A percentile compares a stretch with the other conserved stretches of the same genome.
phyloP scores from a whole-genome alignment of 2,113 vertebrate species.

The Phaethon lepturus region DNA sequence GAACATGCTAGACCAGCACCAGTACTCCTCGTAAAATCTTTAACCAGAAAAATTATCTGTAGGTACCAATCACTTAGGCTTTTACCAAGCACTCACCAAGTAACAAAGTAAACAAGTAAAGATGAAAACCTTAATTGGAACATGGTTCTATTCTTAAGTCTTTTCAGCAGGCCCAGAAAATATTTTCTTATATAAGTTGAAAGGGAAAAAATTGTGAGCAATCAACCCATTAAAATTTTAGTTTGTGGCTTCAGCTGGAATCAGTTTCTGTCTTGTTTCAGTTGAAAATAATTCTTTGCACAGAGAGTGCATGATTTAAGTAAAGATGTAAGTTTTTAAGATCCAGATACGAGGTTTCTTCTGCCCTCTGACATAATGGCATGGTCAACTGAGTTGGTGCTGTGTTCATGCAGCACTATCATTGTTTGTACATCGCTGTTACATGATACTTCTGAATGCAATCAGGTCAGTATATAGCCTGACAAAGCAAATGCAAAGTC shows the following conservation, averaged over 20 bases:
- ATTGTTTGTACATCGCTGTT: neutral
- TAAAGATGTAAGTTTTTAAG: neutral
- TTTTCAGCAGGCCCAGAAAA: neutral
- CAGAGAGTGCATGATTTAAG: neutral
- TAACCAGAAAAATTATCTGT: neutral
- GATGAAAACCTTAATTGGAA: neutral
- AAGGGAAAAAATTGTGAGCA: neutral
- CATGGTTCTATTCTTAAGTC: neutral
- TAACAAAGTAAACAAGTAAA: neutral
- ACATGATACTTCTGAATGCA: accelerated
- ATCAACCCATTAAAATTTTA: neutral
- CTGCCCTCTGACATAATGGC: neutral
- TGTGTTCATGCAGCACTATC: neutral
- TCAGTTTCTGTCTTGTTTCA: neutral
- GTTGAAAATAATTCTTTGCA: neutral
- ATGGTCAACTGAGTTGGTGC: neutral
- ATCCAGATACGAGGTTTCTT: neutral
- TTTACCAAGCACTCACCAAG: neutral
- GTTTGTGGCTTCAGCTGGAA: neutral
- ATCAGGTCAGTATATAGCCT: neutral
- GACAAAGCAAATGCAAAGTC: neutral
- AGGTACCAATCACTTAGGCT: neutral
- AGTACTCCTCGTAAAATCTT: neutral
- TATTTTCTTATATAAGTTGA: neutral
- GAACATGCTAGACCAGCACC: neutral